Percentiles rank a stretch among this genome's conserved stretches.
Conservation (phyloP, 2,113 vertebrate genomes). For the Ceyx cyanopectus region DNA sequence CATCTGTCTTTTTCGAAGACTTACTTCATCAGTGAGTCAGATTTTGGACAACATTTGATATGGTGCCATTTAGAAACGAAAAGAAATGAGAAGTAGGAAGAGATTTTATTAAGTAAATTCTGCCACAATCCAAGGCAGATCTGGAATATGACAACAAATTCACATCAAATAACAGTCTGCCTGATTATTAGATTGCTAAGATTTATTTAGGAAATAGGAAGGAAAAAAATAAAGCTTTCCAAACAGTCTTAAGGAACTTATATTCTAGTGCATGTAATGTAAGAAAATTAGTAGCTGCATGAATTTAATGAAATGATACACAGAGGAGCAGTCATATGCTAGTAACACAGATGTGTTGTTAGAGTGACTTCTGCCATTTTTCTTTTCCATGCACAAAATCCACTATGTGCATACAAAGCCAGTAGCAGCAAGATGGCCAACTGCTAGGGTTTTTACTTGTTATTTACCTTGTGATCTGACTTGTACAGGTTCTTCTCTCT, state of each 20-base stretch:
- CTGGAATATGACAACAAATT: constrained; percentile 38
- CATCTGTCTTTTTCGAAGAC: constrained; percentile 53
- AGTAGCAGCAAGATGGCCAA: neutral
- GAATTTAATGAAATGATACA: neutral
- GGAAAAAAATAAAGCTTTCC: neutral
- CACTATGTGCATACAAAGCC: neutral
- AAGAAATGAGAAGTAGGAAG: neutral
- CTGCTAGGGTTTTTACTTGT: neutral
- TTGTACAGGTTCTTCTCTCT: neutral
- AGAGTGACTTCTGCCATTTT: neutral
- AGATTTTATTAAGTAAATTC: constrained; percentile 27
- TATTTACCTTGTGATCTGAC: neutral
- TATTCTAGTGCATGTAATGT: neutral
- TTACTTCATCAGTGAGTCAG: constrained; percentile 27
- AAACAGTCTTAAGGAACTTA: neutral
- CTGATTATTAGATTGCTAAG: constrained; percentile 24
- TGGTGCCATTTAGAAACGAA: constrained; percentile 44
- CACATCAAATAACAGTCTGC: neutral
- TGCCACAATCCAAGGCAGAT: neutral
- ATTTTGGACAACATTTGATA: constrained; percentile 44
- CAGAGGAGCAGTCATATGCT: neutral
- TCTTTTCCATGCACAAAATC: neutral
- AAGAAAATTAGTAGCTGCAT: neutral
- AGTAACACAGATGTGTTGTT: neutral
- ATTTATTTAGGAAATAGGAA: neutral